Evolutionary conservation across 2,888 invertebrate genomes (phyloP), one percentile per base, ranked within the genome.

Genomic region (Ceraclea dissimilis): DNA sequence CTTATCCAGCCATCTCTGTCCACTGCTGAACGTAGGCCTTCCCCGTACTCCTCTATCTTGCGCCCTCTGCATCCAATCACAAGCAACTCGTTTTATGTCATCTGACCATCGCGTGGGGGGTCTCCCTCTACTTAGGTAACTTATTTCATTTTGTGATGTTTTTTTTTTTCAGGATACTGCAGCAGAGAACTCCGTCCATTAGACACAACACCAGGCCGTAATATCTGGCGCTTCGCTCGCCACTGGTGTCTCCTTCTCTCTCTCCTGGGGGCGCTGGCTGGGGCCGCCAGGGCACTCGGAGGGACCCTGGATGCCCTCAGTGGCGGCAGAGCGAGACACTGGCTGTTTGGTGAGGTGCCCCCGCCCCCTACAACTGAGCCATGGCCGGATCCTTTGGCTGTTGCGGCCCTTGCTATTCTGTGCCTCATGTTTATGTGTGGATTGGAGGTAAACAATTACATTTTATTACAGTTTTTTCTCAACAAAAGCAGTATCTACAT

Each of bases 351-450:
- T 1, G 57, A 55, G 21, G 1, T 73, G 80, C 63, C 79, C 81
- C 65, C 79, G 80, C 4, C 74, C 78, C 63, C 74, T 79, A 1
- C 67, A 80, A 82, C 81, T 0, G 82, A 82, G 64, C 81, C 82
- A 1, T 82, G 82, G 81, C 83, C 83, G 20, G 83, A 83, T 65
- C 79, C 82, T 2, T 65, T 83, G 2, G 83, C 82, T 4, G 80
- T 83, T 2, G 80, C 80, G 0, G 80, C 82, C 21, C 78, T 83
- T 6, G 75, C 81, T 66, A 79, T 82, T 0, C 78, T 81, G 2
- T 80, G 82, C 34, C 76, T 78, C 34, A 75, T 83, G 71, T 83
- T 82, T 64, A 82, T 83, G 81, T 75, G 82, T 63, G 83, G 83
- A 33, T 68, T 83, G 34, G 83, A 83, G 74, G 82, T 81, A 67